Base-by-base conservation (phyloP, 2,888 invertebrate species). In the Phytoseiulus persimilis region DNA sequence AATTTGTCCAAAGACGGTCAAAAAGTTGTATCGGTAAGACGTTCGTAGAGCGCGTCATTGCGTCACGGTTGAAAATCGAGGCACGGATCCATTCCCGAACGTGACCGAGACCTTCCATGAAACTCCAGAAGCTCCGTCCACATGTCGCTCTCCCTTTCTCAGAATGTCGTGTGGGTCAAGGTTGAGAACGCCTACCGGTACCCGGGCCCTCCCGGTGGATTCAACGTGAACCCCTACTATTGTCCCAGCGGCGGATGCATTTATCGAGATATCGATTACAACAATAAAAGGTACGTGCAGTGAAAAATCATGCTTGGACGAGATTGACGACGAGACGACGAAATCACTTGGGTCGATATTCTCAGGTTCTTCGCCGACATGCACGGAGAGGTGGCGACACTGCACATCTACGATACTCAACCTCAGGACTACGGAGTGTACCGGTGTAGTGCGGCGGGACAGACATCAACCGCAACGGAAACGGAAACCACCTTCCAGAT, bases 111-210 rank as follows among this genome's bases (percentile, higher is more conserved):
- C n/a, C n/a, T 39, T 39, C 39, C 39, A 3, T 3, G 39, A 39
- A 39, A 39, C 39, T 39, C 5, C 3, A 39, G 39, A 39, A 39
- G 5, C 9, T 39, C 39, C 9, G 39, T 39, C 9, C 39, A 39
- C 9, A 9, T 39, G 3, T 39, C 9, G 1, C 18, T 65, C 65
- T 9, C 45, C 5, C 23, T 1, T 3, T 32, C 33, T n/a, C 87
- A 87, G 87, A 87, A 32, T 45, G 87, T 87, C 33, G 87, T 87
- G 23, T 87, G 87, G 87, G 87, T 87, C 5, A 87, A 87, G 32
- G 87, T 87, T 5, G 87, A 87, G 45, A 87, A 87, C 45, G 87
- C 87, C 5, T 87, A 87, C 31, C 87, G 87, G 14, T 87, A n/a
- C n/a, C 87, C 87, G 28, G 32, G 45, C 32, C 39, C 39, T 1